These are phyloP conservation scores for Rhinolophus ferrumequinum DNA, from an alignment of 2,113 vertebrate genomes.

Conservation along the genomic window DNA sequence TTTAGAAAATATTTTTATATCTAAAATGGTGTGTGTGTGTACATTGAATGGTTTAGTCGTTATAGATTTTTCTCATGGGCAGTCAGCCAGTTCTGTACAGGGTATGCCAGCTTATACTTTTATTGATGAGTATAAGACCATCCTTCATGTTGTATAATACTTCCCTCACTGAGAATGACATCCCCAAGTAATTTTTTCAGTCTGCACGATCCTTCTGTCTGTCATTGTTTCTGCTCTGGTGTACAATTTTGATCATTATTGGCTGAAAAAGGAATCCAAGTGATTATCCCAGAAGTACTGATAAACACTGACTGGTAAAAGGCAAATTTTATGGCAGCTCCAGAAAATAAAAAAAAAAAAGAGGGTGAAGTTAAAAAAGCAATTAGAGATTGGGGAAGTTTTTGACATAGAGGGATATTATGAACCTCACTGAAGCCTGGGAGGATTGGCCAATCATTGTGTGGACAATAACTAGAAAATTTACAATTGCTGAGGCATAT, in stretches of 20 bases:
- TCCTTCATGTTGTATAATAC: neutral
- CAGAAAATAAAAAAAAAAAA: neutral
- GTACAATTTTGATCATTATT: neutral
- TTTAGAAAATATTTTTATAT: neutral
- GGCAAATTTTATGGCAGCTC: neutral
- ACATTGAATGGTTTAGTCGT: neutral
- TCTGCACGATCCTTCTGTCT: neutral
- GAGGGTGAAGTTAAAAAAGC: neutral
- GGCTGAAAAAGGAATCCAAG: neutral
- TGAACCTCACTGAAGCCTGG: neutral
- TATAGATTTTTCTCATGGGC: neutral
- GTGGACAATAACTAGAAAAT: neutral
- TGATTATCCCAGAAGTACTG: neutral
- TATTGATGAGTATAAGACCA: neutral
- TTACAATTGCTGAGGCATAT: neutral
- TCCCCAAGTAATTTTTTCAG: neutral
- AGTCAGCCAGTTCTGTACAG: neutral
- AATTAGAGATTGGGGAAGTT: neutral
- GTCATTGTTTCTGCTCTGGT: neutral
- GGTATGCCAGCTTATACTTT: neutral
- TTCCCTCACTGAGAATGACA: neutral
- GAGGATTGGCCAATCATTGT: neutral
- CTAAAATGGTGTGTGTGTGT: neutral
- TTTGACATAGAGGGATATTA: neutral
- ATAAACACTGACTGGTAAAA: neutral